Base-by-base conservation (phyloP, 1,140 invertebrate species). In the Euschistus heros region DNA sequence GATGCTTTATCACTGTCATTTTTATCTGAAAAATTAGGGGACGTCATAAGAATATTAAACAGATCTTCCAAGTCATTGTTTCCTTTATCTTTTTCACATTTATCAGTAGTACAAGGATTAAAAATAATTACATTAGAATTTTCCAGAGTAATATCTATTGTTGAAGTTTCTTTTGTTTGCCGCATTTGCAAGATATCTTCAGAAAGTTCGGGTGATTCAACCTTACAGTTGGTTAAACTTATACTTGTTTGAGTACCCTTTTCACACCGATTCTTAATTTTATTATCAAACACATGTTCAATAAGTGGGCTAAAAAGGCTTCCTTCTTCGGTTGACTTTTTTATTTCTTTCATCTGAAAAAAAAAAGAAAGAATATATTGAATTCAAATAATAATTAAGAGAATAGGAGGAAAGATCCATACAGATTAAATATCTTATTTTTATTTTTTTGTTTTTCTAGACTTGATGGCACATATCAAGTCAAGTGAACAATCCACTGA, bases 331-430 rank as follows among this genome's bases (percentile, higher is more conserved):
- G 54, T 57, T 8, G 54, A 57, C 18, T 26, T 20, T 24, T 57
- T 57, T 2, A 57, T 57, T 57, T 57, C 54, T 26, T 57, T 57
- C 54, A 57, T 57, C 54, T 57, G 54, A 57, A 57, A 57, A 14
- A 20, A 20, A 47, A 50, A 50, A 50, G 17, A 17, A 44, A 17
- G 17, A 44, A 44, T 44, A 7, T 44, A n/a, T n/a, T n/a, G n/a
- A n/a, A n/a, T n/a, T n/a, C 7, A 44, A 44, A 44, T 44, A 17
- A 8, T 44, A 17, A 10, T 7, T 44, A 17, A 10, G 42, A 10
- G 42, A 10, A 17, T 44, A 17, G 7, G 42, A 10, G 42, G 7
- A 17, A 10, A 17, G 7, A 17, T 10, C 7, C 17, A 44, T 17
- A 44, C 7, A 44, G 42, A 44, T 10, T 44, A 10, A 44, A 44